Evolutionary conservation across 2,888 invertebrate species (phyloP).

Genomic region (Spodoptera littoralis): DNA sequence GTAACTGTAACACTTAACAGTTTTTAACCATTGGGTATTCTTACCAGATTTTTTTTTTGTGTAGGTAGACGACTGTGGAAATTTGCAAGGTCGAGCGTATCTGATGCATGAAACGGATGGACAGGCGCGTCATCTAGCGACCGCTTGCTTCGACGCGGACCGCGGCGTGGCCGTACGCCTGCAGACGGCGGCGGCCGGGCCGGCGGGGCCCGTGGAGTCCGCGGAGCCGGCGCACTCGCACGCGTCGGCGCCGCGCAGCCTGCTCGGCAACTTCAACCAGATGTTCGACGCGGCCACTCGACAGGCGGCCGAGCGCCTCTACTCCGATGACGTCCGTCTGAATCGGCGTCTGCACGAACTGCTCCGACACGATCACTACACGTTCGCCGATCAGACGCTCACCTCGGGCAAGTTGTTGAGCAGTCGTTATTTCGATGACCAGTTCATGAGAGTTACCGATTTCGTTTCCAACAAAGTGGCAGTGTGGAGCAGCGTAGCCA

Average conservation of each 20-base stretch:
- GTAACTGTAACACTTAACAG: too few relatives aligned
- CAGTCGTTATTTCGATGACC: conserved; percentile 76
- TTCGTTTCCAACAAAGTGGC: conserved; percentile 78
- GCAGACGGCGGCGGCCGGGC: conserved; percentile 61
- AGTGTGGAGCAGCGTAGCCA: conserved; percentile 77
- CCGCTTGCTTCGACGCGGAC: conserved; percentile 80
- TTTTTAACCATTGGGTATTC: too few relatives aligned
- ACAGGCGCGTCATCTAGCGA: conserved; percentile 72
- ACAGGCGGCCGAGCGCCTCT: conserved; percentile 76
- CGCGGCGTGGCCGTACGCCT: conserved; percentile 65
- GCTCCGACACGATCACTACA: conserved; percentile 69
- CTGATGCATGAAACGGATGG: conserved; percentile 57
- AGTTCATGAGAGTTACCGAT: conserved; percentile 74
- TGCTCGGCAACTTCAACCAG: conserved; percentile 84
- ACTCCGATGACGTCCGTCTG: conserved; percentile 74
- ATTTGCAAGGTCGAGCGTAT: conserved; percentile 81
- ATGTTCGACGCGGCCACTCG: conserved; percentile 82
- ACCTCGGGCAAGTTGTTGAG: conserved; percentile 71
- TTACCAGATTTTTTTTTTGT: neutral
- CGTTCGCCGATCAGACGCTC: conserved; percentile 75
- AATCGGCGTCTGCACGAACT: conserved; percentile 75
- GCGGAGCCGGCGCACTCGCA: conserved; percentile 68
- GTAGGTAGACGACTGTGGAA: conserved; percentile 75
- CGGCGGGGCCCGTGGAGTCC: conserved; percentile 57
- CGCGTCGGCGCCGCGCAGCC: conserved; percentile 70